Conservation (phyloP, 2,888 invertebrate species). For the Xylota sylvarum region DNA sequence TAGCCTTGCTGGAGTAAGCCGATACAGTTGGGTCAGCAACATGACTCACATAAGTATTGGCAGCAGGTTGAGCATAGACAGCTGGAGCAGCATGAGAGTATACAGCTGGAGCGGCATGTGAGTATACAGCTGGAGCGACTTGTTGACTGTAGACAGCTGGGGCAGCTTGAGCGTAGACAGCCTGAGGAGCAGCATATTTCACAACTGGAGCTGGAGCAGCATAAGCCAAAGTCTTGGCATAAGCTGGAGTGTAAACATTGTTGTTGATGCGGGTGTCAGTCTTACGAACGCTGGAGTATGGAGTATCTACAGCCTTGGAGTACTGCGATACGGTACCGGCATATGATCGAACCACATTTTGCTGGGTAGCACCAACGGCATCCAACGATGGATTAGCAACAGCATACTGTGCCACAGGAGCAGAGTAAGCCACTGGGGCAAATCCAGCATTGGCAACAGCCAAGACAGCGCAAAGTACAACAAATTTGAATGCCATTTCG, state of each 20-base stretch:
- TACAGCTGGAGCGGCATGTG: constrained; percentile 80
- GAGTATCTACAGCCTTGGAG: constrained; percentile 87
- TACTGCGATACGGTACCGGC: constrained; percentile 87
- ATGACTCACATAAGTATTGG: constrained; percentile 78
- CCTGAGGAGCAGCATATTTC: constrained; percentile 79
- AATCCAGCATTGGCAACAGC: constrained; percentile 87
- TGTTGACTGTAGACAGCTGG: constrained; percentile 78
- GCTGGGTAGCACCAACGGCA: constrained; percentile 85
- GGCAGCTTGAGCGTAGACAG: constrained; percentile 70
- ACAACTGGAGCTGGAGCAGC: constrained; percentile 80
- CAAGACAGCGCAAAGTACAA: constrained; percentile 87
- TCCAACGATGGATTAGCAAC: constrained; percentile 81
- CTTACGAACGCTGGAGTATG: constrained; percentile 87
- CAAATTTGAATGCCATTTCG: constrained; percentile 83
- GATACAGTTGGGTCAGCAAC: constrained; percentile 81
- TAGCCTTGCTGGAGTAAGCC: constrained; percentile 71
- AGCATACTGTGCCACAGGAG: constrained; percentile 81
- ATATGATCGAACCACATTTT: constrained; percentile 87
- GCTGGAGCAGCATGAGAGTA: constrained; percentile 78
- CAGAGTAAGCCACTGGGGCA: constrained; percentile 71
- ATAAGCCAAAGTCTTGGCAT: constrained; percentile 78
- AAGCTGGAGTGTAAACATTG: constrained; percentile 78
- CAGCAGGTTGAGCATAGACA: constrained; percentile 68
- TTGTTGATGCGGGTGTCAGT: constrained; percentile 86
- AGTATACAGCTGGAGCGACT: constrained; percentile 78